Evolutionary conservation across 2,797 vertebrate genomes (phyloP), one percentile per base, ranked within the genome.

Genomic region (Chaenodraco wilsoni): DNA sequence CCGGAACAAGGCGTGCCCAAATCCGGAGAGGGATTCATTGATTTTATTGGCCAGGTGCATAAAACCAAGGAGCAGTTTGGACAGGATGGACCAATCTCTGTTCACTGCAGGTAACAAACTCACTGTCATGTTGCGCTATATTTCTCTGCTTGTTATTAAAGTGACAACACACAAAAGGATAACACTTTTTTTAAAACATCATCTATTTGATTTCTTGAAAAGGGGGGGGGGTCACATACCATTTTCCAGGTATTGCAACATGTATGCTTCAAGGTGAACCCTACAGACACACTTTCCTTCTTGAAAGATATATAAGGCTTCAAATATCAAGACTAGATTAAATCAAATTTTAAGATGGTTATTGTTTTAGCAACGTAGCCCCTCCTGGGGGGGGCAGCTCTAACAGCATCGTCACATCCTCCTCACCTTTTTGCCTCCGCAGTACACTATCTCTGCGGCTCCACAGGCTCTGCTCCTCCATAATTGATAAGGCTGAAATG

Each of bases 51-150:
- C 46, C 98, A 99, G 87, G 98, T 99, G 61, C 98, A 99, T 88
- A 99, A 99, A 95, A 99, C 98, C 86, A 99, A 99, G 96, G 98
- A 99, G 84, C 98, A 99, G 94, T 99, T 99, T 48, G 98, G 98
- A 69, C 98, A 99, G 88, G 98, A 99, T 0, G 98, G 98, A 11
- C 98, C 98, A 14, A 99, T 99, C 90, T 97, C 97, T 63, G 97
- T 98, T 73, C 98, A 99, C 92, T 99, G 98, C 97, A 99, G 98
- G 98, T 99, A 75, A 84, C 61, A 0, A 1, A 16, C 49, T 21
- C 16, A 52, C 8, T 54, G 4, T 31, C 16, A 15, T 57, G 19
- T 44, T 8, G 12, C 9, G 14, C 0, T 6, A 9, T 2, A 4
- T 40, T 58, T 44, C 19, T 43, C 1, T 27, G 0, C 16, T 40